Percentiles rank a stretch among this genome's conserved stretches.
Evolutionary conservation across 2,113 vertebrate genomes (phyloP).

Genomic region (Scartelaos histophorus): DNA sequence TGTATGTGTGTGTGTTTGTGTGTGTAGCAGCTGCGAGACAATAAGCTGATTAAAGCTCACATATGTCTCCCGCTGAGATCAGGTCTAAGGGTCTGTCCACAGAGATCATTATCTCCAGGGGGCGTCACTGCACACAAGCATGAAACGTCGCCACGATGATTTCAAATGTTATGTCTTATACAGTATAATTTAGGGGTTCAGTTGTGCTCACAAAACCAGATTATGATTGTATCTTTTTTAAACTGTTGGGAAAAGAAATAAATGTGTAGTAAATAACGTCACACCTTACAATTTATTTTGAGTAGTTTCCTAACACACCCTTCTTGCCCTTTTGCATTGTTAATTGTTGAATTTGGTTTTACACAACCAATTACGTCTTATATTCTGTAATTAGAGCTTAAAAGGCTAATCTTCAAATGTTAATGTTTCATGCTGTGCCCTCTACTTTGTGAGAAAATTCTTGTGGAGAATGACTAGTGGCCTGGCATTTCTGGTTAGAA

Average conservation of each 20-base stretch:
- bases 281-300: not conserved
- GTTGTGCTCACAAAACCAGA: not conserved
- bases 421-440: conserved; percentile 1
- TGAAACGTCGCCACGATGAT: conserved; percentile 7
- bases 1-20: conserved; percentile 5
- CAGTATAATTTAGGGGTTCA: not conserved
- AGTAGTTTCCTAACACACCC: not conserved
- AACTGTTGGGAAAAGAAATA: not conserved
- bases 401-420: not conserved
- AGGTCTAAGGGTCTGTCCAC: conserved; percentile 28
- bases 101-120: conserved; percentile 23
- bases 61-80: conserved; percentile 48
- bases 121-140: conserved; percentile 6
- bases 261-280: not conserved
- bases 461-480: conserved; percentile 2
- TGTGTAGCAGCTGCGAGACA: conserved; percentile 41
- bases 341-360: not conserved
- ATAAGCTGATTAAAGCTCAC: conserved; percentile 68
- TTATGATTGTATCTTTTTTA: not conserved
- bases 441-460: conserved; percentile 29
- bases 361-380: not conserved
- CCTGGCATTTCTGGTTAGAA: conserved; percentile 18
- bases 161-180: not conserved
- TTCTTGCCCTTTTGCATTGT: not conserved
- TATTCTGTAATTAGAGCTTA: not conserved